A percentile compares a stretch with the other conserved stretches of the same genome.
These are phyloP conservation scores for Rhinella marina DNA, from an alignment of 2,797 vertebrate genomes.

Conservation along the genomic window DNA sequence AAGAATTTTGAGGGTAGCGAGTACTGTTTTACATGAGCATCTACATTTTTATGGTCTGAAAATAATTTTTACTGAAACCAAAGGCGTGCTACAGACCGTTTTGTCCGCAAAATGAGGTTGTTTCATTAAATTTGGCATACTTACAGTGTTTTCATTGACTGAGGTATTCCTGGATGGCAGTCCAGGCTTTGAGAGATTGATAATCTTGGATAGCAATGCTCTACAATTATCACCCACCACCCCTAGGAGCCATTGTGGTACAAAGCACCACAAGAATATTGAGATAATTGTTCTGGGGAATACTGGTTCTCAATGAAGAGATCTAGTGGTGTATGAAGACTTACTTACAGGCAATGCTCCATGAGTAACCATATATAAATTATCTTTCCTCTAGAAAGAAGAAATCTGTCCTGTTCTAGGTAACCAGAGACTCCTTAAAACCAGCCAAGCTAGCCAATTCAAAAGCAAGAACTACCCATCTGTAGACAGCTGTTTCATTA, in stretches of 20 bases:
- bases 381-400: no score
- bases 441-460: no score
- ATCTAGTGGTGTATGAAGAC: no score
- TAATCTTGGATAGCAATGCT: not conserved
- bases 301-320: no score
- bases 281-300: not conserved
- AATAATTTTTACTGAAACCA: constrained; percentile 15
- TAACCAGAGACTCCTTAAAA: no score
- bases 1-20: constrained; percentile 40
- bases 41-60: constrained; percentile 47
- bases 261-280: not conserved
- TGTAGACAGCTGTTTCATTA: no score
- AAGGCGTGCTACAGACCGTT: constrained; percentile 43
- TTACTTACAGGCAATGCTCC: no score
- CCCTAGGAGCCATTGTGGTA: not conserved
- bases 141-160: constrained; percentile 49
- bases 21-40: constrained; percentile 23
- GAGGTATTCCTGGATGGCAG: constrained; percentile 21
- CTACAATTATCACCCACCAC: not conserved
- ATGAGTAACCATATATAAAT: no score
- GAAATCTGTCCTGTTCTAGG: no score
- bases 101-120: constrained; percentile 9
- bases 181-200: not conserved
- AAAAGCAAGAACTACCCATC: no score
- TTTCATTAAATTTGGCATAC: constrained; percentile 28